Evolutionary conservation across 2,888 invertebrate genomes (phyloP).

Genomic region (Cerceris rybyensis): DNA sequence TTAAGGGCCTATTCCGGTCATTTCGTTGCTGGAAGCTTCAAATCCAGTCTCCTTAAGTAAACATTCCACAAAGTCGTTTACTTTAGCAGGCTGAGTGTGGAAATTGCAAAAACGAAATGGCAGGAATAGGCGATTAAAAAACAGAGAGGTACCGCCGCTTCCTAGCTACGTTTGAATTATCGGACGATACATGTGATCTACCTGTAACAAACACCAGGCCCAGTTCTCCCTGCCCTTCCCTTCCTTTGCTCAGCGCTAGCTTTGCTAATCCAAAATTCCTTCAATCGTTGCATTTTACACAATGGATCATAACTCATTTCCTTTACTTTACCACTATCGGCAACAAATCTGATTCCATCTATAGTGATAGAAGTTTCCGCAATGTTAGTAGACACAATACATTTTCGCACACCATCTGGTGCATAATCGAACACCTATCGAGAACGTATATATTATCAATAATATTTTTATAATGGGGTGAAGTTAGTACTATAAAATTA

Average conservation of each 20-base stretch:
- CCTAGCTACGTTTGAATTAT: not conserved
- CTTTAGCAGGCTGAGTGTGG: too few species aligned
- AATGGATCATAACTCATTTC: conserved; percentile 97
- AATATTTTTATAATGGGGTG: conserved; percentile 7
- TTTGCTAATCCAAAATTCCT: conserved; percentile 98
- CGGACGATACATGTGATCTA: conserved; percentile 31
- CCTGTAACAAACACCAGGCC: conserved; percentile 95
- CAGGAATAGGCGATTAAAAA: too few species aligned
- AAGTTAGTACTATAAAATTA: conserved; percentile 10
- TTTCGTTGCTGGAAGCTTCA: too few species aligned
- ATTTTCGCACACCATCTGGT: conserved; percentile 96
- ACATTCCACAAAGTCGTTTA: too few species aligned
- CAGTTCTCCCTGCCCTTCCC: conserved; percentile 96
- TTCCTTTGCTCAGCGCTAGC: conserved; percentile 98
- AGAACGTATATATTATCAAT: conserved; percentile 4
- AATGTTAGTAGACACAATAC: conserved; percentile 98
- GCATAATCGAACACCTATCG: conserved; percentile 93
- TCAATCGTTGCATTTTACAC: conserved; percentile 93
- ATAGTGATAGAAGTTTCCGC: conserved; percentile 99
- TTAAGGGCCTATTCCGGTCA: too few species aligned
- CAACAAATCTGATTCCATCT: conserved; percentile 98
- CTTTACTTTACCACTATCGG: conserved; percentile 98
- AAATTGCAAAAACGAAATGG: too few species aligned
- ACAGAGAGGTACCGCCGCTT: not conserved
- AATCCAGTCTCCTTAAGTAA: too few species aligned